These are phyloP conservation scores for Anoplopoma fimbria DNA, from an alignment of 2,113 vertebrate species.

Conservation along the genomic window DNA sequence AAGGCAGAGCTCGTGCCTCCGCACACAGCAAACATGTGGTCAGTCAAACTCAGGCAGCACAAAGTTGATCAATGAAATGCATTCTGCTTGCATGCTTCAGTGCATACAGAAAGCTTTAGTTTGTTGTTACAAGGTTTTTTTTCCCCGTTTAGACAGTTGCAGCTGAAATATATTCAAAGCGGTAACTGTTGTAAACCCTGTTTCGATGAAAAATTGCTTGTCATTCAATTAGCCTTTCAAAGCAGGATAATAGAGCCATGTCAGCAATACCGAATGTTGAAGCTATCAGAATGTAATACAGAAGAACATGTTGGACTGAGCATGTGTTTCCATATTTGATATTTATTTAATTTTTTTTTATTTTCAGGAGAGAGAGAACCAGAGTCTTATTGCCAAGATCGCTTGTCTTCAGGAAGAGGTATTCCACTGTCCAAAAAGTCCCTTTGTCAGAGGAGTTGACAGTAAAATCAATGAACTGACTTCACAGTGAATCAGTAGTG, in stretches of 20 bases:
- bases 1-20: slow-evolving; percentile 77
- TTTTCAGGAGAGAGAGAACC: slow-evolving; percentile 89
- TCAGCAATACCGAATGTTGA: background rate
- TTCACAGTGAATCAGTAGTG: background rate
- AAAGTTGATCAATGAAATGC: background rate
- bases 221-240: background rate
- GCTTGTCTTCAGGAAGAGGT: slow-evolving; percentile 91
- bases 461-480: background rate
- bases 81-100: background rate
- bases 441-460: background rate
- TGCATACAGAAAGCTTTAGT: background rate
- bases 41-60: slow-evolving; percentile 32
- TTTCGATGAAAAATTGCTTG: background rate
- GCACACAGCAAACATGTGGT: slow-evolving; percentile 89
- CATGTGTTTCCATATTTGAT: background rate
- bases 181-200: background rate
- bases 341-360: background rate
- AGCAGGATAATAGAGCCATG: background rate
- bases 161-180: background rate
- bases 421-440: background rate
- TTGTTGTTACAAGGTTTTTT: background rate
- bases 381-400: slow-evolving; percentile 87
- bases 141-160: background rate
- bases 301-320: background rate
- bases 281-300: background rate